Conservation (phyloP, 1,140 invertebrate species). For the Lethocerus indicus region DNA sequence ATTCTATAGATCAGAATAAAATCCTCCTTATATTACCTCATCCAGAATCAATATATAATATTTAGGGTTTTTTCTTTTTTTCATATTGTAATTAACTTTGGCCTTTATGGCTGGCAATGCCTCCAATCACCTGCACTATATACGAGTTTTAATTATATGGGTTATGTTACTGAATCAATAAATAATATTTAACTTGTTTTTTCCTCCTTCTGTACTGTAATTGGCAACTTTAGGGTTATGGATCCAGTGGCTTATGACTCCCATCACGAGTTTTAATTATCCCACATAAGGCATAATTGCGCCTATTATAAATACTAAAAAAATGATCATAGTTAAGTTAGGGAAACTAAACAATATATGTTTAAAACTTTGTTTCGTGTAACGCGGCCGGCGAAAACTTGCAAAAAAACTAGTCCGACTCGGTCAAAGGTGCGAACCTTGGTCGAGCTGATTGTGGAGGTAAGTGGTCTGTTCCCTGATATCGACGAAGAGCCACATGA, state of each 20-base stretch:
- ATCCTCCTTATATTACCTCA: no score
- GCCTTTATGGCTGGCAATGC: no score
- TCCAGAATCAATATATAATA: no score
- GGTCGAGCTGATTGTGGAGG: slow-evolving; percentile 42
- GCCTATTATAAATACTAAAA: not conserved
- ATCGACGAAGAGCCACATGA: slow-evolving; percentile 49
- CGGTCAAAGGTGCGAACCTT: slow-evolving; percentile 30
- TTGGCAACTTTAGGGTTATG: no score
- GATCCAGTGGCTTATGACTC: not conserved
- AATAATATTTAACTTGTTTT: no score
- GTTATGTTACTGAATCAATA: no score
- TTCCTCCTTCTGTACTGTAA: no score
- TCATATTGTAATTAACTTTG: no score
- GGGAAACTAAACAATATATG: not conserved
- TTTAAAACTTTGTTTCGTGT: not conserved
- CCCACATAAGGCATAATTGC: not conserved
- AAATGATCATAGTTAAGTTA: not conserved
- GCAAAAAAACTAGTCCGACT: not conserved
- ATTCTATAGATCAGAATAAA: no score
- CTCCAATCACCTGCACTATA: no score
- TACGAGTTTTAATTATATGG: no score
- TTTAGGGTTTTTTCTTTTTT: no score
- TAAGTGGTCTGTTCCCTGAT: slow-evolving; percentile 44
- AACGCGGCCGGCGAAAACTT: not conserved
- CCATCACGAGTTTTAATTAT: not conserved